These are phyloP conservation scores for Planiliza haematocheilus DNA, from an alignment of 2,113 vertebrate species.

Conservation along the genomic window DNA sequence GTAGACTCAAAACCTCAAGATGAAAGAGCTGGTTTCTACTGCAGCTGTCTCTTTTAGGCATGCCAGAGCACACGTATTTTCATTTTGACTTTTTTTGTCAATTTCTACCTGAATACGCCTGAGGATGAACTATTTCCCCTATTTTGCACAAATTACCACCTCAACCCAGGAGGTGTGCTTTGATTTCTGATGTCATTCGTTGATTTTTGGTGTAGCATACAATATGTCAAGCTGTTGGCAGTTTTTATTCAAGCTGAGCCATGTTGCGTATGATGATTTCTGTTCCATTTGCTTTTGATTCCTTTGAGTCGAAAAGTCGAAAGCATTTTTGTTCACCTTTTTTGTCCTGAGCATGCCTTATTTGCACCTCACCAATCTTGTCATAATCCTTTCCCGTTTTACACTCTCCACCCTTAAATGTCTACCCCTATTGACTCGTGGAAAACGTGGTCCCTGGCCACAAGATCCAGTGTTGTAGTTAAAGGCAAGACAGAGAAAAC, in stretches of 20 bases:
- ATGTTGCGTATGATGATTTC: conserved; percentile 82
- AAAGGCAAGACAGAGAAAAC: conserved; percentile 4
- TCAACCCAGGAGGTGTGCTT: conserved; percentile 80
- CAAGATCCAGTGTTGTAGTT: conserved; percentile 39
- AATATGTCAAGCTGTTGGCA: conserved; percentile 87
- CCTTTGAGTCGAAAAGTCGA: conserved; percentile 71
- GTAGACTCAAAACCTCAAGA: conserved; percentile 81
- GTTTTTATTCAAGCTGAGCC: conserved; percentile 88
- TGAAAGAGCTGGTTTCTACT: conserved; percentile 89
- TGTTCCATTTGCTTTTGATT: conserved; percentile 85
- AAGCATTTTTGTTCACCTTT: conserved; percentile 73
- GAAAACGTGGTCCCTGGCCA: conserved; percentile 67
- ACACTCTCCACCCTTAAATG: conserved; percentile 82
- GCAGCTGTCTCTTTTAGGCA: conserved; percentile 86
- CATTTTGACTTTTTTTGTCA: conserved; percentile 73
- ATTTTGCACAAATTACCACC: conserved; percentile 71
- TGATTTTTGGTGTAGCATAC: conserved; percentile 73
- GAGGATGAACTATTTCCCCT: conserved; percentile 84
- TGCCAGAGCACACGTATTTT: conserved; percentile 84
- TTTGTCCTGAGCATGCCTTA: conserved; percentile 92
- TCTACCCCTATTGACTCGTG: conserved; percentile 71
- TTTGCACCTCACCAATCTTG: conserved; percentile 98
- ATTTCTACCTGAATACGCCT: conserved; percentile 74
- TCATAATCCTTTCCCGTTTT: conserved; percentile 85
- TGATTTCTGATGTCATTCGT: conserved; percentile 83